Evolutionary conservation across 2,113 vertebrate species (phyloP).

Genomic region (Nibea albiflora): DNA sequence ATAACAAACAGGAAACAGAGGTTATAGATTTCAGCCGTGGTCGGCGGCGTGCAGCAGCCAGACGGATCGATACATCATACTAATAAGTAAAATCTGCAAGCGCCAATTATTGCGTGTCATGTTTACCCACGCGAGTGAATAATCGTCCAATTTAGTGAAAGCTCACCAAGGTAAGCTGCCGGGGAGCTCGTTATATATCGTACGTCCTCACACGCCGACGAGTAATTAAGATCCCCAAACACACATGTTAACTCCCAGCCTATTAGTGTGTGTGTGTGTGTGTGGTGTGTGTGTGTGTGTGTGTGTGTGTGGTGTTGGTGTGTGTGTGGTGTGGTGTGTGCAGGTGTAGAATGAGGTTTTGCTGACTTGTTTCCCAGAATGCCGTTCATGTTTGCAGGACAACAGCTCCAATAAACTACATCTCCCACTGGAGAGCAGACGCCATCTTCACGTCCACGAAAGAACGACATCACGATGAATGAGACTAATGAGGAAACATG

Average conservation of each 20-base stretch:
- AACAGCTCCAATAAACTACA: constrained; percentile 1
- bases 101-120: constrained; percentile 81
- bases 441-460: constrained; percentile 15
- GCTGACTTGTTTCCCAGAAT: constrained; percentile 56
- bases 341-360: constrained; percentile 25
- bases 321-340: no score
- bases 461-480: constrained; percentile 26
- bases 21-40: constrained; percentile 44
- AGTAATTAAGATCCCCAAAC: constrained; percentile 81
- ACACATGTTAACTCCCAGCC: constrained; percentile 76
- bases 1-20: constrained; percentile 63
- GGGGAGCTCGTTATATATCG: constrained; percentile 73
- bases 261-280: no score
- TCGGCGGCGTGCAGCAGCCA: neutral
- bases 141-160: constrained; percentile 81
- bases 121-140: constrained; percentile 79
- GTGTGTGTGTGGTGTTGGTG: no score
- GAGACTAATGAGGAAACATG: neutral
- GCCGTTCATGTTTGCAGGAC: constrained; percentile 23
- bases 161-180: constrained; percentile 71
- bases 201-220: constrained; percentile 42
- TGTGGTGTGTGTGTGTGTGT: neutral
- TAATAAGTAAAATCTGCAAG: constrained; percentile 83
- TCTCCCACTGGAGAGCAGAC: constrained; percentile 20
- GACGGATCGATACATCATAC: constrained; percentile 78